Evolutionary conservation across 2,113 vertebrate species (phyloP), one percentile per base, ranked within the genome.

Genomic region (Cisticola juncidis): DNA sequence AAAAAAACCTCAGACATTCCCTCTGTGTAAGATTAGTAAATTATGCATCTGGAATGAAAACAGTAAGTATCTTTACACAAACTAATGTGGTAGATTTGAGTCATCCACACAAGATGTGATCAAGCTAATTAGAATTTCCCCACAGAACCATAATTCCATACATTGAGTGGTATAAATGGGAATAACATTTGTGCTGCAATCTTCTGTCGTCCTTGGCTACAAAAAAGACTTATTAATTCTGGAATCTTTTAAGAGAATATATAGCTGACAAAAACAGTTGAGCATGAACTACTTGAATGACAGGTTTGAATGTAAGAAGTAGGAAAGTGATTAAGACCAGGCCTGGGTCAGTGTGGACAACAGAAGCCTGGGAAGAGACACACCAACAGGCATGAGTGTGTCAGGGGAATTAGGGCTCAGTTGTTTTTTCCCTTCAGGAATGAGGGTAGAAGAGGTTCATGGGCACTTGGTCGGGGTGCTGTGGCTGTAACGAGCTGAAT

Each of bases 401-500:
- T 58, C 33, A 11, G 23, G 36, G 45, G 24, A 5, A 31, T 61
- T 18, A 53, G 45, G 56, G 71, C 14, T 62, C 62, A 12, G 61
- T 31, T 76, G 29, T 79, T 87, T 8, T 1, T 36, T 93, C n/a
- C 25, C 25, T 19, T 57, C 24, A 17, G 40, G 36, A n/a, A 14
- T 0, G 2, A 58, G 21, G 26, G 38, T 21, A 42, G 35, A 68
- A 72, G n/a, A 44, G 18, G 21, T 61, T 38, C 33, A 79, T 35
- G 2, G 22, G 15, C 28, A 11, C 33, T 45, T 61, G 61, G 28
- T 57, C 12, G 15, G 47, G 10, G 36, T 38, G 36, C 36, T 54
- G 31, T 29, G 53, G 40, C 4, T 3, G 15, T 48, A 33, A 38
- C 14, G 54, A 88, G 68, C 21, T 0, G 0, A 35, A 58, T 48